phyloP scores from a whole-genome alignment of 2,888 invertebrate genomes.

The Idaea biselata region DNA sequence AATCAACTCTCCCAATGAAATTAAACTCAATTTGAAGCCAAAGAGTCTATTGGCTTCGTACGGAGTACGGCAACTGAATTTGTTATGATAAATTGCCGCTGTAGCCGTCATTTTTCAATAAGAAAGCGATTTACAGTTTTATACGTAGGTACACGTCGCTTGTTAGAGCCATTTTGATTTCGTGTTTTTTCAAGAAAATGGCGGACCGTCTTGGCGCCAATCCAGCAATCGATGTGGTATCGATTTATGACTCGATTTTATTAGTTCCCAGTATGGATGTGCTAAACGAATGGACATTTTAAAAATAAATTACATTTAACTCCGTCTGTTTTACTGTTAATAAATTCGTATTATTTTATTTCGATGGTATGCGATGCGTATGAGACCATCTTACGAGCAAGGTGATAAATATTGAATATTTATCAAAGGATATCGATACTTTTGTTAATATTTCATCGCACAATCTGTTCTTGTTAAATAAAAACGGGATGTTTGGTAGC shows the following conservation, averaged over 20 bases:
- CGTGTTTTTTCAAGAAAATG: slow-evolving; percentile 56
- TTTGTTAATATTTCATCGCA: neutral
- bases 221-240: slow-evolving; percentile 44
- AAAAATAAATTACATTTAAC: slow-evolving; percentile 40
- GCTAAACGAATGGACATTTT: slow-evolving; percentile 39
- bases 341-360: slow-evolving; percentile 31
- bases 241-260: slow-evolving; percentile 56
- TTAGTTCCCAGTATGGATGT: slow-evolving; percentile 36
- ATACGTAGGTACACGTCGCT: slow-evolving; percentile 31
- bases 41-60: neutral
- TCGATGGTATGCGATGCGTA: neutral
- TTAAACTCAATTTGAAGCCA: neutral
- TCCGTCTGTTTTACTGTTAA: slow-evolving; percentile 32
- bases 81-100: slow-evolving; percentile 45
- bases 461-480: neutral
- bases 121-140: slow-evolving; percentile 15
- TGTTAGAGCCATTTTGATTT: slow-evolving; percentile 43
- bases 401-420: neutral
- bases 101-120: slow-evolving; percentile 19
- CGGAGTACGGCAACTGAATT: slow-evolving; percentile 33
- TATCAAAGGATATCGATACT: neutral
- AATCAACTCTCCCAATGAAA: neutral
- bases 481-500: neutral
- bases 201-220: slow-evolving; percentile 53
- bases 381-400: neutral